Base-by-base conservation (phyloP, 2,113 vertebrate species). In the Turnix velox region DNA sequence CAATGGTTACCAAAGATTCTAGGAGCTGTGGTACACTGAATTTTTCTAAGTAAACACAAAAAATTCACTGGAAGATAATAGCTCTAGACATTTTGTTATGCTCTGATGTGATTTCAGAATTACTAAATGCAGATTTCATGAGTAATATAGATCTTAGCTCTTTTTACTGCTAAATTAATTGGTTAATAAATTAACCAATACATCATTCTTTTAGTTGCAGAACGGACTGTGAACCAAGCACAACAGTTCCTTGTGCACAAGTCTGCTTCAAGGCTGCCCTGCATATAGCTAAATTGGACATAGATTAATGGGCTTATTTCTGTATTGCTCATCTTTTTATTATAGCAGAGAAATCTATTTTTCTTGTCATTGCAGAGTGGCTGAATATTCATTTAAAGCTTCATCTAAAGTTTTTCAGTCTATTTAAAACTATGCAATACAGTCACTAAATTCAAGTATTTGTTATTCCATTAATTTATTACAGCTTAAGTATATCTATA, bases 231-330 rank as follows among this genome's bases (percentile, higher is more conserved):
- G 72, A 61, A 49, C 75, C 80, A 78, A 74, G 55, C 71, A 54
- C 51, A 94, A 48, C 79, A 63, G 76, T 28, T 87, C 45, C 92
- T 69, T 52, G 74, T 77, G 84, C 76, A 91, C 45, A 92, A 93
- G 77, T 79, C 85, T 24, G 69, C 63, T 82, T 93, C 82, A 78
- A 71, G 63, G 48, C 69, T 81, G 51, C 90, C 66, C 65, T 85
- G 30, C 37, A 48, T 9, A 18, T 72, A 88, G 40, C 71, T 74
- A 59, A 87, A 96, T 55, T 33, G 82, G 92, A 63, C n/a, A 27
- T 28, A 82, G 66, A 93, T 95, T 46, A 66, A 93, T 73, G 84
- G 45, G 14, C 18, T 93, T 91, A 37, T 74, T 97, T 93, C 83
- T 77, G 40, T 59, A 40, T 58, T 72, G 67, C 77, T 94, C 86